These are phyloP conservation scores for Echeneis naucrates DNA, from an alignment of 2,797 vertebrate species.

Conservation along the genomic window DNA sequence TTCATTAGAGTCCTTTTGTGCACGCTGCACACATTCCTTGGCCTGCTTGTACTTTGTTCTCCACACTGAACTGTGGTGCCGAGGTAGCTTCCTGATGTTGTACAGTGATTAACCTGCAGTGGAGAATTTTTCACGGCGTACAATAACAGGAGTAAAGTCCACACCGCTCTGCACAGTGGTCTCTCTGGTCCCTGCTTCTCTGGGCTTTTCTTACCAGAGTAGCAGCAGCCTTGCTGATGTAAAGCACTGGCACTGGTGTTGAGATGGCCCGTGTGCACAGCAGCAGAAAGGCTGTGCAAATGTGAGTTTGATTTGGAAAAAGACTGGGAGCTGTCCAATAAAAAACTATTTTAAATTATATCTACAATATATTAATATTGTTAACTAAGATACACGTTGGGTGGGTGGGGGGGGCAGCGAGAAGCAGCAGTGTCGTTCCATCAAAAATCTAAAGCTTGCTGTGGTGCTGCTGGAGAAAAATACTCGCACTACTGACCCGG, in stretches of 20 bases:
- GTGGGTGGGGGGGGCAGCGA: too few species aligned
- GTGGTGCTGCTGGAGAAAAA: constrained; percentile 4
- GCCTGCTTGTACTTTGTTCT: neutral
- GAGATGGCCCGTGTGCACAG: constrained; percentile 10
- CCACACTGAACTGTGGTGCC: neutral
- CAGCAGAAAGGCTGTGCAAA: constrained; percentile 6
- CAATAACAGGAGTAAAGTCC: constrained; percentile 15
- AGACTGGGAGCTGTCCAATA: constrained; percentile 1
- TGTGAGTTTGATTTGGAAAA: constrained; percentile 30
- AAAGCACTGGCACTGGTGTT: constrained; percentile 32
- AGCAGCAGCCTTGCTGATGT: constrained; percentile 20
- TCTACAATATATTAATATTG: too few species aligned
- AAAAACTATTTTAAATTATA: too few species aligned
- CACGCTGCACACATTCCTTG: neutral
- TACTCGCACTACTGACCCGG: neutral
- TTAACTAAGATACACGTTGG: too few species aligned
- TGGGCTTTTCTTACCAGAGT: constrained; percentile 16
- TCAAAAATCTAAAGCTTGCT: constrained; percentile 2
- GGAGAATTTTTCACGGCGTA: constrained; percentile 16
- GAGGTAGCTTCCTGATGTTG: constrained; percentile 1
- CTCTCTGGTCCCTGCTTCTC: constrained; percentile 26
- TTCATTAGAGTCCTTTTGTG: constrained; percentile 4
- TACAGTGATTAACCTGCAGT: constrained; percentile 10
- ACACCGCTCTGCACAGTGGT: constrained; percentile 11
- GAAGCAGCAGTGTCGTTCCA: too few species aligned